Base-by-base conservation (phyloP, 2,113 vertebrate species). In the Camelus bactrianus region DNA sequence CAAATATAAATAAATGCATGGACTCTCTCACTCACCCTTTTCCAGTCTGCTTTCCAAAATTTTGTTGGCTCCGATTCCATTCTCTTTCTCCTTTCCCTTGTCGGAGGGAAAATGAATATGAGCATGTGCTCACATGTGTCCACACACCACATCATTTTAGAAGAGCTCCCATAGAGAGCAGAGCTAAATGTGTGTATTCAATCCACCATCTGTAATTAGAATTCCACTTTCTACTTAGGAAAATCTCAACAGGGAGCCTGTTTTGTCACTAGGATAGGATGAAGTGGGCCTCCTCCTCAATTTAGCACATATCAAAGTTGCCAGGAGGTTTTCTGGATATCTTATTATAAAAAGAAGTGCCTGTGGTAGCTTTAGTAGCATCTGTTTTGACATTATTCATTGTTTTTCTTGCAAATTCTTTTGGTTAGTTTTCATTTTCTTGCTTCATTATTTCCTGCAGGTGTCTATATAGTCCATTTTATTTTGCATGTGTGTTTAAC, bases 351-450 rank as follows among this genome's bases (percentile, higher is more conserved):
- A 60, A 83, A 91, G 69, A 83, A 54, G 83, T 76, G 48, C 42
- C 79, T 65, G 19, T 85, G 17, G 17, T 54, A 81, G 35, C 28
- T 54, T 88, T 73, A 50, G 35, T 83, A 50, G 32, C 30, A 38
- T 93, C 48, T 69, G 1, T 85, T 93, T 76, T 92, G 58, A 89
- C 14, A 38, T 26, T n/a, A 24, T 89, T 84, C 32, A n/a, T 38
- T 22, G 2, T 73, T 85, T 85, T 96, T 58, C 22, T 19, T 93
- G 42, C 13, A 82, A 14, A 50, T 79, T 16, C 38, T 72, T 93
- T 83, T 89, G 48, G 48, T 58, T 67, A 62, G 19, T 89, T 80
- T 89, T 91, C 24, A 62, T 96, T 56, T 83, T 46, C 38, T 90
- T 84, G 30, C 16, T 42, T 79, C 26, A n/a, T 72, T 69, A 35